phyloP scores from a whole-genome alignment of 1,140 invertebrate genomes.

The Leguminivora glycinivorella region DNA sequence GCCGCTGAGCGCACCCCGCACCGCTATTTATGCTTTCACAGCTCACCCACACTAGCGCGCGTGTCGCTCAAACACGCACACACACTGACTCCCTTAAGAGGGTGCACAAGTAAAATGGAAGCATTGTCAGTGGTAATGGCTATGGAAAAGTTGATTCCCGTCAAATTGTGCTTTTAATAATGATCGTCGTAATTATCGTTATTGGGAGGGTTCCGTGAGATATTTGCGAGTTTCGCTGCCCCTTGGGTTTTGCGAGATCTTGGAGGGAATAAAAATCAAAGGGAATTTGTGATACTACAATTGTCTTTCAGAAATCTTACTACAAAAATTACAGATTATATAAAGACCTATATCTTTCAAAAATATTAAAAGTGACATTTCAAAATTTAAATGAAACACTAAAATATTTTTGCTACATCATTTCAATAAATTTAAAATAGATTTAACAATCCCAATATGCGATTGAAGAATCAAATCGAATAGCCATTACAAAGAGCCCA shows the following conservation, averaged over 20 bases:
- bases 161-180: slow-evolving; percentile 67
- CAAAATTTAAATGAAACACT: too few species aligned
- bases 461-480: slow-evolving; percentile 41
- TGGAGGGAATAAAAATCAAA: not conserved
- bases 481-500: slow-evolving; percentile 46
- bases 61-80: slow-evolving; percentile 38
- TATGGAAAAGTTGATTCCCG: slow-evolving; percentile 69
- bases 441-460: slow-evolving; percentile 23
- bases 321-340: too few species aligned
- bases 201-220: slow-evolving; percentile 39
- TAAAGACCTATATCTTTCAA: too few species aligned
- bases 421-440: slow-evolving; percentile 6
- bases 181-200: slow-evolving; percentile 66
- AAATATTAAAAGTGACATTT: too few species aligned
- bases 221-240: not conserved
- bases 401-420: too few species aligned
- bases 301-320: too few species aligned
- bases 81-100: slow-evolving; percentile 51
- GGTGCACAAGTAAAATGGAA: slow-evolving; percentile 62
- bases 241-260: slow-evolving; percentile 28
- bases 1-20: slow-evolving; percentile 42
- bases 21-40: slow-evolving; percentile 55
- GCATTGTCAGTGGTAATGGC: slow-evolving; percentile 71
- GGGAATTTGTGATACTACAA: too few species aligned
- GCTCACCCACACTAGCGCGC: not conserved